These are phyloP conservation scores for Euphydryas editha DNA, from an alignment of 2,888 invertebrate species.

Conservation along the genomic window DNA sequence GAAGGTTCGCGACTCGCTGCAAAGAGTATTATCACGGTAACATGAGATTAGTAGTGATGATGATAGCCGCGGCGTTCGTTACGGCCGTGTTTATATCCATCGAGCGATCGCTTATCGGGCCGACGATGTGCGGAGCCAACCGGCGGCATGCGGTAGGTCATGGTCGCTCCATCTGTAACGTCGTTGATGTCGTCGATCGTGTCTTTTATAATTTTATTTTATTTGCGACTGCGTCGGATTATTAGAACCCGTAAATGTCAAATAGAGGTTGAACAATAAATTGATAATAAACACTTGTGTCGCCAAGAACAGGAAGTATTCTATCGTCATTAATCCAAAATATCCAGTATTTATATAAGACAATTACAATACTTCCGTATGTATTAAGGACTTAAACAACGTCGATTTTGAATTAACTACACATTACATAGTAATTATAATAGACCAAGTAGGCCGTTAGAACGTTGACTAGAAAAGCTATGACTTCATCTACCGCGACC, in stretches of 20 bases:
- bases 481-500: constrained; percentile 13
- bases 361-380: too few species aligned
- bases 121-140: constrained; percentile 38
- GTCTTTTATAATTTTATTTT: constrained; percentile 24
- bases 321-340: neutral
- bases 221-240: constrained; percentile 14
- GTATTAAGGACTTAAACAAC: neutral
- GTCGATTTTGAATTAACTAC: neutral
- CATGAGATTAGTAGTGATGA: constrained; percentile 40
- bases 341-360: neutral
- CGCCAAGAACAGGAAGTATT: constrained; percentile 14
- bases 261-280: constrained; percentile 27
- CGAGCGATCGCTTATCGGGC: constrained; percentile 45
- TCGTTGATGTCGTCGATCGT: constrained; percentile 30
- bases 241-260: constrained; percentile 24
- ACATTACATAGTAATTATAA: neutral
- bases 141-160: constrained; percentile 54
- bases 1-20: neutral
- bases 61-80: constrained; percentile 34
- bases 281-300: constrained; percentile 14
- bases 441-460: constrained; percentile 2
- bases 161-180: constrained; percentile 43
- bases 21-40: constrained; percentile 27
- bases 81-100: constrained; percentile 46
- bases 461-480: constrained; percentile 17